A percentile compares a stretch with the other conserved stretches of the same genome.
Evolutionary conservation across 2,888 invertebrate species (phyloP).

Genomic region (Volucella inflata): DNA sequence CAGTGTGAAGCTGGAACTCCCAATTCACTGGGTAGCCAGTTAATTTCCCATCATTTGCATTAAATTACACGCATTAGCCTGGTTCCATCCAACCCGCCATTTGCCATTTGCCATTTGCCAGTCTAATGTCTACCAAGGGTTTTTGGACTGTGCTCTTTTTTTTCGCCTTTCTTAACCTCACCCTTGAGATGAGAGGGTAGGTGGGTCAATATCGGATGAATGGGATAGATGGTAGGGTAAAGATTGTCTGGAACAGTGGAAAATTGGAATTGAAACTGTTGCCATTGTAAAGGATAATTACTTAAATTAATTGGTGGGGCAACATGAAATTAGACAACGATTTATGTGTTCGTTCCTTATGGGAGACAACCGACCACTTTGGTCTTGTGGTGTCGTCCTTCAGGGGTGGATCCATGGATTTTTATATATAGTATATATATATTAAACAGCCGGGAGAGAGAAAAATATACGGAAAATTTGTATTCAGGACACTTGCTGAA

Average conservation of each 20-base stretch:
- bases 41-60: conserved; percentile 75
- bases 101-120: conserved; percentile 43
- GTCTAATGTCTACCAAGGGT: conserved; percentile 38
- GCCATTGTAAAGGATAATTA: conserved; percentile 76
- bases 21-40: conserved; percentile 65
- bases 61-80: conserved; percentile 74
- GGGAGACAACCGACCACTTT: conserved; percentile 22
- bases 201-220: conserved; percentile 45
- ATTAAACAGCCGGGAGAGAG: conserved; percentile 1
- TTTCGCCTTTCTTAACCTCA: conserved; percentile 24
- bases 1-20: conserved; percentile 45
- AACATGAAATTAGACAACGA: conserved; percentile 75
- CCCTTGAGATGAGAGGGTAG: conserved; percentile 40
- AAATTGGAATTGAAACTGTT: conserved; percentile 75
- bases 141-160: conserved; percentile 1
- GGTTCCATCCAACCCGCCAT: conserved; percentile 26
- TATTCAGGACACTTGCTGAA: conserved; percentile 73
- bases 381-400: conserved; percentile 52
- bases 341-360: conserved; percentile 71
- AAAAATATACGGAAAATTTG: conserved; percentile 63
- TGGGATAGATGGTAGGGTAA: conserved; percentile 56
- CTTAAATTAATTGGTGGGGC: conserved; percentile 76
- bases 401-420: conserved; percentile 28
- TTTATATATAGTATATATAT: neutral
- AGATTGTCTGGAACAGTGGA: conserved; percentile 61